Evolutionary conservation across 92 coral and sea anemone species (phyloP).

Genomic region (Palythoa caribaeorum): DNA sequence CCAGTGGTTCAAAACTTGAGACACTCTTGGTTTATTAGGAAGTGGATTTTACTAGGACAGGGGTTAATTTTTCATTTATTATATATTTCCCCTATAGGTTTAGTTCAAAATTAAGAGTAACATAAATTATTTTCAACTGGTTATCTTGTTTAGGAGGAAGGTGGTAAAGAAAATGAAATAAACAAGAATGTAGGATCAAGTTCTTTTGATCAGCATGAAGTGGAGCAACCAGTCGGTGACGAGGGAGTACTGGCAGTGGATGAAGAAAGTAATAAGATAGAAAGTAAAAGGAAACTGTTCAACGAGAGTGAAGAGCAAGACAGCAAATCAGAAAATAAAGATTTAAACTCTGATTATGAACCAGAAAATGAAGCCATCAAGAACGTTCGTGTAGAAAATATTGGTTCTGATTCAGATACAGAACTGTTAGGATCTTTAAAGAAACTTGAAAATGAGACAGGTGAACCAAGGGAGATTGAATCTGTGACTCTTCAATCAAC

Average conservation of each 20-base stretch:
- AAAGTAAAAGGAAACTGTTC: background rate
- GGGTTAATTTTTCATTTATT: too few species aligned
- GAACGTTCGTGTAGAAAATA: conserved; percentile 5
- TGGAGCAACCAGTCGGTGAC: background rate
- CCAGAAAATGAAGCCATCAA: conserved; percentile 1
- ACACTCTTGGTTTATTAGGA: too few species aligned
- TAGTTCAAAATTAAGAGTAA: too few species aligned
- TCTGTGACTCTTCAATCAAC: background rate
- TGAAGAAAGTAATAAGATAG: conserved; percentile 18
- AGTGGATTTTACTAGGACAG: too few species aligned
- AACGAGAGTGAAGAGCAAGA: background rate
- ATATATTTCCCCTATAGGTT: too few species aligned
- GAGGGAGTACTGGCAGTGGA: background rate
- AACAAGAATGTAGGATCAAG: background rate
- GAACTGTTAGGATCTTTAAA: conserved; percentile 22
- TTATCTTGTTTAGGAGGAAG: conserved; percentile 10
- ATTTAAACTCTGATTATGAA: background rate
- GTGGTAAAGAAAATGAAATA: conserved; percentile 4
- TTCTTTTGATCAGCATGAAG: background rate
- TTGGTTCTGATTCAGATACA: conserved; percentile 2
- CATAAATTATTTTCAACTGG: background rate
- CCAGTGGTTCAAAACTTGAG: too few species aligned
- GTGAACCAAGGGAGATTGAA: conserved; percentile 15
- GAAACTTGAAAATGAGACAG: conserved; percentile 23
- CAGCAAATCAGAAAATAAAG: background rate